Evolutionary conservation across 2,113 vertebrate genomes (phyloP).

Genomic region (Canis aureus): DNA sequence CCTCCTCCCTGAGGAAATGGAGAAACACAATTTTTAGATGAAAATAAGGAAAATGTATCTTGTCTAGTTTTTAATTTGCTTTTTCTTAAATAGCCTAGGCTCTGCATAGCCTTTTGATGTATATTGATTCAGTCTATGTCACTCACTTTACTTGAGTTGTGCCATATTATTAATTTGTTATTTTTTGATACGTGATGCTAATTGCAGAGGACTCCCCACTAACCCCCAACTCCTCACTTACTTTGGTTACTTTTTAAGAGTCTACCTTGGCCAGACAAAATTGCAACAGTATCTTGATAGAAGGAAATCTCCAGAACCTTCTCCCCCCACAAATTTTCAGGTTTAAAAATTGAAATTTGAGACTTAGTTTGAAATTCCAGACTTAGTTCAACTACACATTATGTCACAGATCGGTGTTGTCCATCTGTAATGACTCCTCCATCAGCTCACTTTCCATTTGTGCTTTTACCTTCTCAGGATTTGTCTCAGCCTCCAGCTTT

Average conservation of each 20-base stretch:
- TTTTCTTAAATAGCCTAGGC: not conserved
- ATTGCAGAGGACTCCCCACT: not conserved
- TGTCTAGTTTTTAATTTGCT: not conserved
- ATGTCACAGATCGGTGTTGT: not conserved
- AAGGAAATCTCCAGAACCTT: not conserved
- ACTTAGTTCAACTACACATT: not conserved
- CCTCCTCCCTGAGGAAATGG: not conserved
- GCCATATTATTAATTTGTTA: not conserved
- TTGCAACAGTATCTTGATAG: not conserved
- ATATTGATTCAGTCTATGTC: not conserved
- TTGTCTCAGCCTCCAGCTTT: not conserved
- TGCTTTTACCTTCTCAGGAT: not conserved
- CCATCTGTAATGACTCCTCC: not conserved
- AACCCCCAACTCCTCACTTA: not conserved
- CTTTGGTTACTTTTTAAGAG: not conserved
- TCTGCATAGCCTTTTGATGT: not conserved
- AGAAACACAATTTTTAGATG: not conserved
- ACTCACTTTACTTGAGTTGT: not conserved
- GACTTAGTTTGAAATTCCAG: not conserved
- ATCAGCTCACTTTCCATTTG: not conserved
- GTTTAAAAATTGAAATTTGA: not conserved
- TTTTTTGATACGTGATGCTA: not conserved
- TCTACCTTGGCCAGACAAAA: not conserved
- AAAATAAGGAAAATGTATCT: not conserved
- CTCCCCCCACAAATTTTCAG: not conserved